Percentiles rank a stretch among this genome's conserved stretches.
phyloP scores from a whole-genome alignment of 2,797 vertebrate species.

The Xiphophorus birchmanni region DNA sequence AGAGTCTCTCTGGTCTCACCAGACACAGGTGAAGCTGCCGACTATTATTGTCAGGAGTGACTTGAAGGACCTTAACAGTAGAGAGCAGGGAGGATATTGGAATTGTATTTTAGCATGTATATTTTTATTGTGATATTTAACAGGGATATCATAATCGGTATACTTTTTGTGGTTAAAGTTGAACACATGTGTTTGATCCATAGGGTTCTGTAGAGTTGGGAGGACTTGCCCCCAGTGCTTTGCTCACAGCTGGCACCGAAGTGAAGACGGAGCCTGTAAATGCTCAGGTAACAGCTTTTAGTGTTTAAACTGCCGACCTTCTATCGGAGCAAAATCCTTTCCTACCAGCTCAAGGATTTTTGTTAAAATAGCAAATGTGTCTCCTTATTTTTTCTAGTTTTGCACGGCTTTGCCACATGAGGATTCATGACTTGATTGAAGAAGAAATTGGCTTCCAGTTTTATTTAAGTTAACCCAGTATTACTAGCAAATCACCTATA shows the following conservation, averaged over 20 bases:
- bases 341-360: neutral
- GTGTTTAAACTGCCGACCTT: neutral
- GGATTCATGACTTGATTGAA: neutral
- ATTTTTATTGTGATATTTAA: neutral
- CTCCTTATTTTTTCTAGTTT: neutral
- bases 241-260: slow-evolving; percentile 76
- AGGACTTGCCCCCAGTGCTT: slow-evolving; percentile 76
- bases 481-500: neutral
- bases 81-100: neutral
- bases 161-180: neutral
- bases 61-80: neutral
- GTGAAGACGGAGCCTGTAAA: slow-evolving; percentile 81
- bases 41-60: neutral
- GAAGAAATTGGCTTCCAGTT: neutral
- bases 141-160: neutral
- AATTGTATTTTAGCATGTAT: neutral
- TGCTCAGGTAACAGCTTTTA: slow-evolving; percentile 54
- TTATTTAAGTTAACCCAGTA: neutral
- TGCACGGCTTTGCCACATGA: neutral
- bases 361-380: neutral
- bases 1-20: neutral
- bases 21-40: neutral
- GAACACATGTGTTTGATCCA: slow-evolving; percentile 25
- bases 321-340: neutral
- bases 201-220: slow-evolving; percentile 93